Evolutionary conservation across 2,113 vertebrate species (phyloP), one percentile per base, ranked within the genome.

Genomic region (Parotia lawesii): DNA sequence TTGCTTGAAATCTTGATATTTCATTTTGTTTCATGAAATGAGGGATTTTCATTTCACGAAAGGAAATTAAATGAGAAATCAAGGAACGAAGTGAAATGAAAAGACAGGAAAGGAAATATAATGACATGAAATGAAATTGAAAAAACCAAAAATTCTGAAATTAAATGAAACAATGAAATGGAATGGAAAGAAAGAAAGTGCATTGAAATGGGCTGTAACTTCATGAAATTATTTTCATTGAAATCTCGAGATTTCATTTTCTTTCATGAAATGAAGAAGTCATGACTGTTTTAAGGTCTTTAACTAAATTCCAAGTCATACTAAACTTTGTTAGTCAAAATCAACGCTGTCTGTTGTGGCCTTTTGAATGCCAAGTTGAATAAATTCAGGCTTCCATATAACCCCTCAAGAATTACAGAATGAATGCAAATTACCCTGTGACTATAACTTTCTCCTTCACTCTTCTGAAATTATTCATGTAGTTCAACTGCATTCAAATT

Each of bases 141-240:
- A 82, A 60, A 71, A n/a, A 29, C 2, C 2, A 1, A 35, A 62
- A 54, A 38, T 64, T 54, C 69, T 33, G 15, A 84, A 73, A 54
- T 38, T 28, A 64, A 12, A 15, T 28, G 12, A 47, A 74, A 73
- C 27, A 73, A 18, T n/a, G 7, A 45, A 66, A 66, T 47, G 11
- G 38, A 53, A 37, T 62, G 33, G 28, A 64, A 54, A 10, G 69
- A 62, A 62, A 37, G 22, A n/a, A 54, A 62, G 33, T 33, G 18
- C n/a, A 64, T 6, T 4, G 6, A 73, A 73, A 64, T n/a, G 47
- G 17, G 11, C 14, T 27, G 18, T 56, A 73, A 40, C 8, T 8
- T 56, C 8, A 19, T 0, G 0, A 20, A 47, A 48, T 48, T 0
- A 28, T 40, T 40, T 40, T 65, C 15, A 35, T n/a, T 65, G 20